Evolutionary conservation across 2,113 vertebrate genomes (phyloP).

Genomic region (Platysternon megacephalum): DNA sequence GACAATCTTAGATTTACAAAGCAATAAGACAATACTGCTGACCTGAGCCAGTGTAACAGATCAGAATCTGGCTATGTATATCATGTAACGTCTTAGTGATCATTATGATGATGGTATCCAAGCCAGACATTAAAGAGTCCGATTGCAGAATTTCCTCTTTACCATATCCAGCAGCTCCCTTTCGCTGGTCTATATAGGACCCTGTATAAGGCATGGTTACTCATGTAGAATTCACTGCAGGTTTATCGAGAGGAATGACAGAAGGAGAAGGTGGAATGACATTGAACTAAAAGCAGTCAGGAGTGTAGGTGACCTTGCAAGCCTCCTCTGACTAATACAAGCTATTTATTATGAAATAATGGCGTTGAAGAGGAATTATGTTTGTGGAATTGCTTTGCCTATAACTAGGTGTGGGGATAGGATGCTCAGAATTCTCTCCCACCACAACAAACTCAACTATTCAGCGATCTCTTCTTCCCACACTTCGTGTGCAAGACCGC

Average conservation of each 20-base stretch:
- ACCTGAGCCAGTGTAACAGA: not conserved
- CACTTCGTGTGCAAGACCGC: not conserved
- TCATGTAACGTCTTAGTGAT: not conserved
- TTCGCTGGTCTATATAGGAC: not conserved
- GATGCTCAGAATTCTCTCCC: not conserved
- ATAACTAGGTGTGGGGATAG: not conserved
- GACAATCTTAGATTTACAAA: not conserved
- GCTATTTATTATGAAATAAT: not conserved
- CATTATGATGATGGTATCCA: not conserved
- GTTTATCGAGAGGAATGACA: not conserved
- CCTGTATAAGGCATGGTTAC: not conserved
- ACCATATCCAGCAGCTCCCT: rapidly evolving
- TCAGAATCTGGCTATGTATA: not conserved
- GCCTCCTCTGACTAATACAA: not conserved
- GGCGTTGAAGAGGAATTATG: not conserved
- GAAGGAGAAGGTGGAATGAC: not conserved
- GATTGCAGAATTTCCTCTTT: not conserved
- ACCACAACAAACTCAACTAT: not conserved
- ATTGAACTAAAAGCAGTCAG: not conserved
- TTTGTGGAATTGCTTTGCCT: not conserved
- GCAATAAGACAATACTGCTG: not conserved
- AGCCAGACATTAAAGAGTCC: not conserved
- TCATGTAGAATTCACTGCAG: not conserved
- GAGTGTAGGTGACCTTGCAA: not conserved
- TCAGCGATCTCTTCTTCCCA: not conserved